These are phyloP conservation scores for Panulirus ornatus DNA, from an alignment of 1,140 invertebrate species.

Conservation along the genomic window DNA sequence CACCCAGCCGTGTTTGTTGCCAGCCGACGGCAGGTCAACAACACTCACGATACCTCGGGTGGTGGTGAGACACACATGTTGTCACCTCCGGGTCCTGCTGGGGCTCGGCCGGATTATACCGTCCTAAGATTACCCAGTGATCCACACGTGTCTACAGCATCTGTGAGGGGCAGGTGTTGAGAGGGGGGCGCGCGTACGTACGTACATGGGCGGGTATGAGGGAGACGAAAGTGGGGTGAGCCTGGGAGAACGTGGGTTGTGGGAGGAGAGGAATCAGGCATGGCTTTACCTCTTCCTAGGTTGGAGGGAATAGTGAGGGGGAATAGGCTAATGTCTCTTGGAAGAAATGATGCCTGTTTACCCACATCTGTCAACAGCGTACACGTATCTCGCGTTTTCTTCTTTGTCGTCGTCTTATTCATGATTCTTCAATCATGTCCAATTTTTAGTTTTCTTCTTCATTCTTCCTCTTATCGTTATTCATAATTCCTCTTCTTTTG, in stretches of 20 bases:
- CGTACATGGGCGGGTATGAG: no score
- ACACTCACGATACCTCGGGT: not conserved
- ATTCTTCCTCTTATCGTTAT: not conserved
- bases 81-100: not conserved
- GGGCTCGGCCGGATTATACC: not conserved
- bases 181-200: no score
- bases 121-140: not conserved
- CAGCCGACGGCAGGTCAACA: not conserved
- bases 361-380: no score
- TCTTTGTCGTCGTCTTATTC: not conserved
- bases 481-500: not conserved
- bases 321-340: no score
- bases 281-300: not conserved
- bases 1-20: not conserved
- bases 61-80: not conserved
- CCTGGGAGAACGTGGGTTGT: not conserved
- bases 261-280: not conserved
- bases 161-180: no score
- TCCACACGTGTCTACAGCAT: not conserved
- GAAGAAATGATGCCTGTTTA: no score
- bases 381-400: not conserved
- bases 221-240: not conserved
- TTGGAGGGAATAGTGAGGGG: no score
- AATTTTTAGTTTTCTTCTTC: not conserved
- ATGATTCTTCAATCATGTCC: not conserved